Conservation (phyloP, 92 coral and sea anemone species). For the Bergia puertoricense region DNA sequence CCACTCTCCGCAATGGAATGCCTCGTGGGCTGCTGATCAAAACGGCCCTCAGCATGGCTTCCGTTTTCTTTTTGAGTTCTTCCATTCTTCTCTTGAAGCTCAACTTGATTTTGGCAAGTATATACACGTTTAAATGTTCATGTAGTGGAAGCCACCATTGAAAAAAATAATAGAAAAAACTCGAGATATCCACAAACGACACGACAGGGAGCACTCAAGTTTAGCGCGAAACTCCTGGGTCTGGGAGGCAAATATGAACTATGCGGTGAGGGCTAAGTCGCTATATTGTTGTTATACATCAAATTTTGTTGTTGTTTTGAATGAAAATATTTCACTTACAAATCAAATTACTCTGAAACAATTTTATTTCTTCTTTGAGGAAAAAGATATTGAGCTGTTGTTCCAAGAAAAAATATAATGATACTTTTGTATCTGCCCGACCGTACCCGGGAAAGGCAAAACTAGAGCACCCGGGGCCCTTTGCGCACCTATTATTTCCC, state of each 20-base stretch:
- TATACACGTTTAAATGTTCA: neutral
- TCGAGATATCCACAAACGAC: neutral
- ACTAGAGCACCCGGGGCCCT: constrained; percentile 31
- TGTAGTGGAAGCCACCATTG: neutral
- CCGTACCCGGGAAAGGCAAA: constrained; percentile 11
- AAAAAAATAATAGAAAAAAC: neutral
- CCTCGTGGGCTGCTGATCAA: constrained; percentile 95
- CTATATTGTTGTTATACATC: too few relatives aligned
- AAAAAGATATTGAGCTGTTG: neutral
- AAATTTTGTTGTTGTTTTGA: too few relatives aligned
- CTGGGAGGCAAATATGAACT: constrained; percentile 7
- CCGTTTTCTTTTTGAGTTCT: constrained; percentile 78
- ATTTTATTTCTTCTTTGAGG: neutral
- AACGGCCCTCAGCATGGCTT: constrained; percentile 87
- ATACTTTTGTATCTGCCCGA: neutral
- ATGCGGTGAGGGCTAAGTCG: neutral
- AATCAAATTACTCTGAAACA: neutral
- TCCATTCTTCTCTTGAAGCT: constrained; percentile 48
- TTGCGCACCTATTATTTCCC: constrained; percentile 58
- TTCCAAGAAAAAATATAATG: neutral
- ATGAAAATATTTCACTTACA: neutral
- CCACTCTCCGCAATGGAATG: constrained; percentile 70
- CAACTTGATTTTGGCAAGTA: neutral
- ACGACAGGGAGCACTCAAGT: constrained; percentile 22
- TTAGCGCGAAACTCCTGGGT: constrained; percentile 47